Evolutionary conservation across 2,113 vertebrate genomes (phyloP), one percentile per base, ranked within the genome.

Genomic region (Clarias batrachus): DNA sequence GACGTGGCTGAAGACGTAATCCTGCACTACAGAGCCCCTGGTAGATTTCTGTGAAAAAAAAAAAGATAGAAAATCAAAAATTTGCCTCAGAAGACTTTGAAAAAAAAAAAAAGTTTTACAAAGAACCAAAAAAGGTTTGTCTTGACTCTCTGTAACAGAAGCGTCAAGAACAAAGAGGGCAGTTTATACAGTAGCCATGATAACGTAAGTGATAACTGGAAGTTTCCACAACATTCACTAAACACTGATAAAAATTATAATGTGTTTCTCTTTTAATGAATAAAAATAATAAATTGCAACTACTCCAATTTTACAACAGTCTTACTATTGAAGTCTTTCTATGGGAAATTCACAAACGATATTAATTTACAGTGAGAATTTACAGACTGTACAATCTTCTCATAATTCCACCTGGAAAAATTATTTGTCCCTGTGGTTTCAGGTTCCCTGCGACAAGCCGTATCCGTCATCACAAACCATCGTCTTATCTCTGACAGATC

Each of bases 1-100:
- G 91, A 97, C 91, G 90, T 97, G 96, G 92, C 90, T 94, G 85
- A 97, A 97, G 88, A 98, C 96, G 23, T 95, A 96, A 88, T 96
- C 95, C 92, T 98, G 94, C 92, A 98, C 92, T 90, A 96, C 90
- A 0, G 94, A 96, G 10, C 93, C 97, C 93, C 95, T 97, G 0
- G 96, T 97, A 87, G 97, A 98, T 92, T 96, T 97, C 97, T 98
- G 97, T 92, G 91, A 94, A 48, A 48, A 7, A 48, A 48, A 48
- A 8, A 48, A 48, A 8, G 48, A 8, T 8, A 8, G 7, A 48
- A 48, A 48, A 48, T 48, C 3, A 8, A 76, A 52, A 76, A 21
- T 25, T 41, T 41, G 33, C 17, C 21, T 23, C 30, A 3, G 14
- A 33, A 33, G 16, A 68, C 66, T 27, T 27, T 4, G 0, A 4